These are phyloP conservation scores for Anodontia alba DNA, from an alignment of 2,888 invertebrate species.

Conservation along the genomic window DNA sequence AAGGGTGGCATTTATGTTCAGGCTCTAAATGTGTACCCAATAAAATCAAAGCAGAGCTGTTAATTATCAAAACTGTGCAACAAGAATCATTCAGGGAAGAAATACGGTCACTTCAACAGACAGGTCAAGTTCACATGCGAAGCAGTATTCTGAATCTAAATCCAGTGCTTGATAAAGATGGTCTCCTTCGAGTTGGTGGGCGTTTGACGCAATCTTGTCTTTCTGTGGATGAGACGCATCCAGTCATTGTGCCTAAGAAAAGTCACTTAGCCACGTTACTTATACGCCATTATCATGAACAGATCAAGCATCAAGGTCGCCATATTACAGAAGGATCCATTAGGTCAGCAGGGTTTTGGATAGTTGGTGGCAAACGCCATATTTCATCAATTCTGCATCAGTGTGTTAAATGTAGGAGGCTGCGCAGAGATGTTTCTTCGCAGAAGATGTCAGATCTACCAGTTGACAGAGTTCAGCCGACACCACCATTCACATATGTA, in stretches of 20 bases:
- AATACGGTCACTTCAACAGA: not conserved
- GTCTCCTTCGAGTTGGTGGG: constrained; percentile 47
- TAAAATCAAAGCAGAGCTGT: constrained; percentile 15
- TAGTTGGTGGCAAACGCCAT: constrained; percentile 42
- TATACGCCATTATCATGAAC: constrained; percentile 40
- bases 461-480: constrained; percentile 36
- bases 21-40: not conserved
- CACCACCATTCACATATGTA: constrained; percentile 49
- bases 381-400: constrained; percentile 30
- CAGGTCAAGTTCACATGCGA: constrained; percentile 12
- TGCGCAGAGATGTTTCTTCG: constrained; percentile 25
- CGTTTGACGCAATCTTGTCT: constrained; percentile 32
- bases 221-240: constrained; percentile 25
- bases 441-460: constrained; percentile 57
- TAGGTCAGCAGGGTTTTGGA: constrained; percentile 54
- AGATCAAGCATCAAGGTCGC: constrained; percentile 55
- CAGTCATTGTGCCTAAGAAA: constrained; percentile 33
- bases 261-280: constrained; percentile 47
- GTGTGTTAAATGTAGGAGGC: constrained; percentile 46
- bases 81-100: constrained; percentile 33
- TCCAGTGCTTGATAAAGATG: constrained; percentile 36
- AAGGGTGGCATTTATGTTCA: constrained; percentile 39
- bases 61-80: constrained; percentile 45
- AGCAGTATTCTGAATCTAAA: constrained; percentile 35
- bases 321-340: constrained; percentile 59